Percentiles rank a stretch among this genome's conserved stretches.
Evolutionary conservation across 1,140 invertebrate species (phyloP).

Genomic region (Drosophila novamexicana): DNA sequence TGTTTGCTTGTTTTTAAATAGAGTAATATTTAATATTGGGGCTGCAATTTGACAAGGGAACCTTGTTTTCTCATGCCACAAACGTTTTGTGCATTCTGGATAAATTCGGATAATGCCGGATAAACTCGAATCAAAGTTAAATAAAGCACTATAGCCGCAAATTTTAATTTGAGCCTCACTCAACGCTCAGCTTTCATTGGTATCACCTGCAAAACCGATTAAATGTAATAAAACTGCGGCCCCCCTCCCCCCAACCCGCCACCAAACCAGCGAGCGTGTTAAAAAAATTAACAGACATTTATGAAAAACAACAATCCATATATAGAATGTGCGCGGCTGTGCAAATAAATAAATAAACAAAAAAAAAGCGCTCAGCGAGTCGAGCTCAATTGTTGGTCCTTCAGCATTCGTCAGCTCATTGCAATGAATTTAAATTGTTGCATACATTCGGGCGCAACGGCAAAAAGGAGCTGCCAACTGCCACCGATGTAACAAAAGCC

Average conservation of each 20-base stretch:
- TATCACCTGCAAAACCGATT: conserved; percentile 31
- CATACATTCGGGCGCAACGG: conserved; percentile 62
- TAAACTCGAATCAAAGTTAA: not conserved
- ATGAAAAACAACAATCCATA: conserved; percentile 38
- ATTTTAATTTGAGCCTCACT: conserved; percentile 22
- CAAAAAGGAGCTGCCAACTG: conserved; percentile 28
- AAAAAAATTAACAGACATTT: conserved; percentile 73
- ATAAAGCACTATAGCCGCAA: not conserved
- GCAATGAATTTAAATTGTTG: conserved; percentile 82
- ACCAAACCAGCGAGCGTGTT: conserved; percentile 16
- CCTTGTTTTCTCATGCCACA: too few species aligned
- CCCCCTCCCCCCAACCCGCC: not conserved
- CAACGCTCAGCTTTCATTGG: conserved; percentile 7
- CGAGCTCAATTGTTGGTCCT: conserved; percentile 37
- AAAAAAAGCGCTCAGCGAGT: not conserved
- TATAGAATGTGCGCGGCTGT: not conserved
- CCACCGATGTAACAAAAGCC: conserved; percentile 64
- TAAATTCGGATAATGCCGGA: not conserved
- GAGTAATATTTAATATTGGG: not conserved
- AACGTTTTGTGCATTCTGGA: not conserved
- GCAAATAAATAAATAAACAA: conserved; percentile 8
- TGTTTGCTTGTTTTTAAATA: conserved; percentile 1
- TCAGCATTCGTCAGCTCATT: conserved; percentile 67
- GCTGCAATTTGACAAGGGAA: not conserved
- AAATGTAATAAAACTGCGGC: conserved; percentile 35